Percentiles rank a stretch among this genome's conserved stretches.
Evolutionary conservation across 2,888 invertebrate genomes (phyloP).

Genomic region (Ophraella communa): DNA sequence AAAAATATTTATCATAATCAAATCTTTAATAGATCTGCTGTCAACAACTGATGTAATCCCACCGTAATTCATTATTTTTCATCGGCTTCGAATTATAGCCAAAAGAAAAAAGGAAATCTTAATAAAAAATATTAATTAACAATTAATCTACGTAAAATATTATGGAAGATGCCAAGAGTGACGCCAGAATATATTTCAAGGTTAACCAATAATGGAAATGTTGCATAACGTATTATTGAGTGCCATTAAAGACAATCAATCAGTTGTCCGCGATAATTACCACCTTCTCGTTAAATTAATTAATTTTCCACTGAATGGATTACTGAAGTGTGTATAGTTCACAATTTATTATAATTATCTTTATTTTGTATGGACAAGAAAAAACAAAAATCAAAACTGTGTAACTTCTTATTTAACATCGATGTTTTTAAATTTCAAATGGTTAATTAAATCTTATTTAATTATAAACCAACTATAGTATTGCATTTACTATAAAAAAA

Average conservation of each 20-base stretch:
- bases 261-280: slow-evolving; percentile 40
- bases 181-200: slow-evolving; percentile 16
- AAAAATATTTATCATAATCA: not conserved
- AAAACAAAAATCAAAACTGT: not conserved
- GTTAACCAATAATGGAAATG: slow-evolving; percentile 26
- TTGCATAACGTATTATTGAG: slow-evolving; percentile 27
- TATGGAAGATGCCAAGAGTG: not conserved
- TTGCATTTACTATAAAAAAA: no score
- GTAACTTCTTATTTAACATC: no score
- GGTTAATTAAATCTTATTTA: no score
- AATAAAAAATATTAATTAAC: not conserved
- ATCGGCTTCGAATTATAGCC: not conserved
- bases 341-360: no score
- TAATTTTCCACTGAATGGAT: slow-evolving; percentile 19
- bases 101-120: not conserved
- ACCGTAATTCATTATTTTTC: not conserved
- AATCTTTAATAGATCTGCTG: not conserved
- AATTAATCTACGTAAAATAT: not conserved
- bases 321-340: no score
- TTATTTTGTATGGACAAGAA: no score
- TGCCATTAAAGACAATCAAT: slow-evolving; percentile 38
- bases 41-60: not conserved
- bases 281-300: slow-evolving; percentile 29
- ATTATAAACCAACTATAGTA: no score
- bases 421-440: no score